Base-by-base conservation (phyloP, 2,113 vertebrate genomes). In the Phainopepla nitens region DNA sequence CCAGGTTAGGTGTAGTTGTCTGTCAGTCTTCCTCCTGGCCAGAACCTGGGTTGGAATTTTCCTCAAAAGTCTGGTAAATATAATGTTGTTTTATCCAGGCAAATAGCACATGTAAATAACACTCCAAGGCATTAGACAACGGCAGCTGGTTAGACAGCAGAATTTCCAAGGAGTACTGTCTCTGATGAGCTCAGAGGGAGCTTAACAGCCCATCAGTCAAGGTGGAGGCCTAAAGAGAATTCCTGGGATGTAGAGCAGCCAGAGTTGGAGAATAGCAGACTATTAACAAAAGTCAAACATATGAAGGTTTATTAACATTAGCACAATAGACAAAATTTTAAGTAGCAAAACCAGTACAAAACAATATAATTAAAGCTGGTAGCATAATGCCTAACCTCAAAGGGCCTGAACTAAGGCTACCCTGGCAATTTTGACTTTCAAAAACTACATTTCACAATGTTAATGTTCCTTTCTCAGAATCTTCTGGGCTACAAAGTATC, bases 31-130 rank as follows among this genome's bases (percentile, higher is more conserved):
- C 23, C 56, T 39, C 47, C n/a, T 24, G 45, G 39, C 19, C 39
- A n/a, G 24, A 61, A 53, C 9, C 8, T 24, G 15, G 28, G 10
- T 6, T 24, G 13, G 47, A 70, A 54, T 20, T 70, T 53, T n/a
- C 28, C 45, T 39, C 19, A 39, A 12, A 61, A 53, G 23, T 28
- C 29, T 24, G 24, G 13, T 29, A 53, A 61, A 54, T 33, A 62
- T 3, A 23, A 23, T 39, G 39, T 10, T 53, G 6, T 61, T 70
- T 61, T 10, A 20, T n/a, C 39, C 47, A 24, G 20, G n/a, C 19
- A 70, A 54, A 47, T 9, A 15, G n/a, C 14, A 62, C 10, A 8
- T 0, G 0, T 36, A 18, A 44, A n/a, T 24, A n/a, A 24, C 7
- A 23, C 69, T 69, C 45, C 45, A 47, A 61, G 28, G 29, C 6